Evolutionary conservation across 2,113 vertebrate genomes (phyloP).

Genomic region (Myrmophylax atrothorax): DNA sequence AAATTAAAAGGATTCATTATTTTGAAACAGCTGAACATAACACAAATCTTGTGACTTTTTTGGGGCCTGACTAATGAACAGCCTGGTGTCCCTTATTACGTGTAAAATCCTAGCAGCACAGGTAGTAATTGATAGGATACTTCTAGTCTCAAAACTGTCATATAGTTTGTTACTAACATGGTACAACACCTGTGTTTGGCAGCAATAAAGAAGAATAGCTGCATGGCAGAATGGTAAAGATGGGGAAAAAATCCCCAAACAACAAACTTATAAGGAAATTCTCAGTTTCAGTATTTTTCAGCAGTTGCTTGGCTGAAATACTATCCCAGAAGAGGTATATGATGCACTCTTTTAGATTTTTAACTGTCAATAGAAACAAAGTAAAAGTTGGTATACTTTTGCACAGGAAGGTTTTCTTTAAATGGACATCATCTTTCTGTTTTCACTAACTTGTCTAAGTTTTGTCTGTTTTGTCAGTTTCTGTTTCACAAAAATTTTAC

Average conservation of each 20-base stretch:
- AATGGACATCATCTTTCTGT: not conserved
- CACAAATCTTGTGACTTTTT: not conserved
- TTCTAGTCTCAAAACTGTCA: not conserved
- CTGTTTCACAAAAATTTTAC: not conserved
- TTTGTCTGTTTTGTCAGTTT: not conserved
- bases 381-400: not conserved
- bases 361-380: not conserved
- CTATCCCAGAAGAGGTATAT: not conserved
- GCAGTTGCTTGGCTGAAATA: not conserved
- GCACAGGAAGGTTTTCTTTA: not conserved
- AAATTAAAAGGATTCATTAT: not conserved
- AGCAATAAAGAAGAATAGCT: not conserved
- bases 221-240: not conserved
- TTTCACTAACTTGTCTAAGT: not conserved
- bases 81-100: not conserved
- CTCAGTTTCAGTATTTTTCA: not conserved
- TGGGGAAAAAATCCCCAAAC: not conserved
- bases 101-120: not conserved
- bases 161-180: accelerated
- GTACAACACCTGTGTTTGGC: not conserved
- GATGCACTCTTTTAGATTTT: not conserved
- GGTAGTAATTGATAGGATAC: not conserved
- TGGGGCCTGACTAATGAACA: not conserved
- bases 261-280: not conserved
- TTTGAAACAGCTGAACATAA: not conserved